These are phyloP conservation scores for Hiodon tergisus DNA, from an alignment of 2,113 vertebrate genomes.

Conservation along the genomic window DNA sequence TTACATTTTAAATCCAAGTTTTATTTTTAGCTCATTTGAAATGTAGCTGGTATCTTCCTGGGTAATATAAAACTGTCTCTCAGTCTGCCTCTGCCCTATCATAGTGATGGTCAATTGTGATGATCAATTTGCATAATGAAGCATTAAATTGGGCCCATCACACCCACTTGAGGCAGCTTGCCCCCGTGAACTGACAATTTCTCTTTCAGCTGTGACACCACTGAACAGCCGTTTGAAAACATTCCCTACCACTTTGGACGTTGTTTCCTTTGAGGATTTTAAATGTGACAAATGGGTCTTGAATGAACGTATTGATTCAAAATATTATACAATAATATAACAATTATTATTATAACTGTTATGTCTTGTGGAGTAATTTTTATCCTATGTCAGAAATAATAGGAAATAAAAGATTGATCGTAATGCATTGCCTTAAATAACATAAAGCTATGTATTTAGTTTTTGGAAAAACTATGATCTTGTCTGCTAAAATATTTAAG, in stretches of 20 bases:
- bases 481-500: too few species aligned
- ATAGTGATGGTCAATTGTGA: constrained; percentile 70
- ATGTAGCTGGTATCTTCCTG: constrained; percentile 46
- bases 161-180: constrained; percentile 49
- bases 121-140: constrained; percentile 76
- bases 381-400: background rate
- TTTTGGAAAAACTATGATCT: too few species aligned
- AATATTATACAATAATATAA: background rate
- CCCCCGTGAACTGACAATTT: constrained; percentile 53
- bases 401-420: background rate
- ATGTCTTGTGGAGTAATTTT: background rate
- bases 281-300: background rate
- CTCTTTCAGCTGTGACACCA: constrained; percentile 52
- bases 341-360: too few species aligned
- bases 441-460: too few species aligned
- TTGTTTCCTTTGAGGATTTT: background rate
- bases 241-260: background rate
- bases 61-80: constrained; percentile 48
- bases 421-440: background rate
- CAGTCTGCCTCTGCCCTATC: constrained; percentile 57
- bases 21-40: constrained; percentile 56
- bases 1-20: constrained; percentile 43
- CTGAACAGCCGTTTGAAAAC: constrained; percentile 38
- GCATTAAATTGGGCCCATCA: constrained; percentile 69
- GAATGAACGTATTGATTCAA: background rate